These are phyloP conservation scores for Trachelipus rathkii DNA, from an alignment of 1,140 invertebrate species.

Conservation along the genomic window DNA sequence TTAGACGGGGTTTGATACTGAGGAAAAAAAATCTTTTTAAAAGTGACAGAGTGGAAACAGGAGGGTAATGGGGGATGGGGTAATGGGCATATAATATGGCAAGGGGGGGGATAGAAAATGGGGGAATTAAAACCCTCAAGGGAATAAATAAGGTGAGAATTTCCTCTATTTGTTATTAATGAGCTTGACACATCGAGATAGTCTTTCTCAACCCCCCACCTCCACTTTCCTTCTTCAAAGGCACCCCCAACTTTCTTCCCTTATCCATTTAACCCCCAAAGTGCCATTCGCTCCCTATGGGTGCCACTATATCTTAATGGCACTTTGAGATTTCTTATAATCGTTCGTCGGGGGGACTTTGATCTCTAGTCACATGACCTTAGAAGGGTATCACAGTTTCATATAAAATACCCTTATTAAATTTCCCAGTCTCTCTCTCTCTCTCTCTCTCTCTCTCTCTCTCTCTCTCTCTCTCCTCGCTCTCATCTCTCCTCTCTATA, in stretches of 20 bases:
- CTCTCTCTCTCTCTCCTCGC: too few species aligned
- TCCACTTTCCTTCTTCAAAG: too few species aligned
- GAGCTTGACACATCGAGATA: neutral
- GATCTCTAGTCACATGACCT: neutral
- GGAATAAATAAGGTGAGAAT: neutral
- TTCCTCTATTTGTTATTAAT: neutral
- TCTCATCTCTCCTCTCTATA: neutral
- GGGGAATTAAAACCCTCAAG: neutral
- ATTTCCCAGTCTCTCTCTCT: too few species aligned
- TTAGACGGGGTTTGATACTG: too few species aligned
- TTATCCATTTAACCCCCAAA: neutral
- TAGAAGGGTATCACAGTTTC: neutral
- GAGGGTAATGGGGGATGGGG: neutral
- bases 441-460: too few species aligned
- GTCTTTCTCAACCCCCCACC: too few species aligned
- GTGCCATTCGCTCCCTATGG: neutral
- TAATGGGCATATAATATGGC: neutral
- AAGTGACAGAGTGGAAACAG: too few species aligned
- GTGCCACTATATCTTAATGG: constrained; percentile 6
- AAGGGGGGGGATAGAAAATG: neutral
- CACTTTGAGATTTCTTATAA: neutral
- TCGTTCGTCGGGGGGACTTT: neutral
- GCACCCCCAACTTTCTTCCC: too few species aligned
- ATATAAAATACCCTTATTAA: neutral
- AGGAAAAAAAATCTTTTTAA: too few species aligned